A percentile compares a stretch with the other conserved stretches of the same genome.
Conservation (phyloP, 2,888 invertebrate genomes). For the Andrena praecox region DNA sequence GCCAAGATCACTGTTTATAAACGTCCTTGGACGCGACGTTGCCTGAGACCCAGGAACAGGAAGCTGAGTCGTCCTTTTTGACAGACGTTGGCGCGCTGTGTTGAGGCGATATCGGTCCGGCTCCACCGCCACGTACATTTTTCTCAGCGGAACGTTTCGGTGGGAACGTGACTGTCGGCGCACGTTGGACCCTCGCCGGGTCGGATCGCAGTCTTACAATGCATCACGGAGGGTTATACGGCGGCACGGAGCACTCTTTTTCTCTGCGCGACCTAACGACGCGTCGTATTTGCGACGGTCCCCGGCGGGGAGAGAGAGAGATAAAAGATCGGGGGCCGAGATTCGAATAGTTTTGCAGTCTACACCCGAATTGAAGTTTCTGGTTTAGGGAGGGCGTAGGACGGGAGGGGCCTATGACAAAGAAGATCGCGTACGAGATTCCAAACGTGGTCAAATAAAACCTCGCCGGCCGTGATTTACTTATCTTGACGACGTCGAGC, state of each 20-base stretch:
- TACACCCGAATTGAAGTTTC: slow-evolving; percentile 17
- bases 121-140: slow-evolving; percentile 26
- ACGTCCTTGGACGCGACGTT: slow-evolving; percentile 51
- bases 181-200: slow-evolving; percentile 3
- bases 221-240: slow-evolving; percentile 8
- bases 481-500: slow-evolving; percentile 54
- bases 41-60: slow-evolving; percentile 41
- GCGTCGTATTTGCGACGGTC: slow-evolving; percentile 4
- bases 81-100: slow-evolving; percentile 63
- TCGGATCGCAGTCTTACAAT: not conserved
- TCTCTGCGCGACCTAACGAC: slow-evolving; percentile 2
- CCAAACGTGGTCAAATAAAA: slow-evolving; percentile 49
- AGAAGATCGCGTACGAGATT: slow-evolving; percentile 28
- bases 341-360: not conserved
- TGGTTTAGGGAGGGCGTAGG: not conserved
- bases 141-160: slow-evolving; percentile 21
- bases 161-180: slow-evolving; percentile 15
- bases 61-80: slow-evolving; percentile 53
- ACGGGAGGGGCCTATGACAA: not conserved
- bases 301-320: not conserved
- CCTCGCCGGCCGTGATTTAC: slow-evolving; percentile 41
- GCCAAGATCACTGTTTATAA: slow-evolving; percentile 75
- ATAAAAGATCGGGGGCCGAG: not conserved
- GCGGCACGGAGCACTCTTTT: not conserved
- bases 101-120: slow-evolving; percentile 31